Conservation (phyloP, 2,113 vertebrate species). For the Synchiropus splendidus region DNA sequence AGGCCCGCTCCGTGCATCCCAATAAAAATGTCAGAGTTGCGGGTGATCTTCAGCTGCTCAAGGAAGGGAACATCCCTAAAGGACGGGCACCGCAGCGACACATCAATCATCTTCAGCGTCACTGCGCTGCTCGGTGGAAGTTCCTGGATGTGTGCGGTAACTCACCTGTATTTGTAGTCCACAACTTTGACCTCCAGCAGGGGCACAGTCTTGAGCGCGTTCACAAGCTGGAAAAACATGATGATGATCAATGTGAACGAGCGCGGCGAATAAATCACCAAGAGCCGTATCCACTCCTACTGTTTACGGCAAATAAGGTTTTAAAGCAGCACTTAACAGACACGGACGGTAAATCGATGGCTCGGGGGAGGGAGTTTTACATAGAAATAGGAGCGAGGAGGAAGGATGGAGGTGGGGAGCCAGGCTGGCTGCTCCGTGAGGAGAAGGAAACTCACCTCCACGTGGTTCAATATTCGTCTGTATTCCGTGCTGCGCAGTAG, state of each 20-base stretch:
- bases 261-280: constrained; percentile 48
- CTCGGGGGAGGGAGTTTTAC: constrained; percentile 6
- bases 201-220: constrained; percentile 82
- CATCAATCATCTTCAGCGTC: constrained; percentile 12
- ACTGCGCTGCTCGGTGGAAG: too few relatives aligned
- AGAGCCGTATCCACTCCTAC: constrained; percentile 26
- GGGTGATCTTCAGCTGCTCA: constrained; percentile 83
- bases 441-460: constrained; percentile 72
- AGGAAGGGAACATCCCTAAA: constrained; percentile 83
- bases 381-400: constrained; percentile 2
- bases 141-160: constrained; percentile 8
- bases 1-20: constrained; percentile 96
- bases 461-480: constrained; percentile 87
- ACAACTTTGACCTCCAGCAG: constrained; percentile 83
- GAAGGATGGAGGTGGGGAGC: background rate
- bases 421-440: constrained; percentile 1
- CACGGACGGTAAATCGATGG: constrained; percentile 57
- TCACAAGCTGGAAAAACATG: constrained; percentile 76
- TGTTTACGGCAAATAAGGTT: constrained; percentile 54
- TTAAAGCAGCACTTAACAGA: constrained; percentile 54
- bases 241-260: constrained; percentile 47
- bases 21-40: constrained; percentile 97
- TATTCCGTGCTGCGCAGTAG: constrained; percentile 91
- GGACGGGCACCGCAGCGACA: constrained; percentile 22
- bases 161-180: constrained; percentile 97